These are phyloP conservation scores for Danio choprae DNA, from an alignment of 2,797 vertebrate genomes.

Conservation along the genomic window DNA sequence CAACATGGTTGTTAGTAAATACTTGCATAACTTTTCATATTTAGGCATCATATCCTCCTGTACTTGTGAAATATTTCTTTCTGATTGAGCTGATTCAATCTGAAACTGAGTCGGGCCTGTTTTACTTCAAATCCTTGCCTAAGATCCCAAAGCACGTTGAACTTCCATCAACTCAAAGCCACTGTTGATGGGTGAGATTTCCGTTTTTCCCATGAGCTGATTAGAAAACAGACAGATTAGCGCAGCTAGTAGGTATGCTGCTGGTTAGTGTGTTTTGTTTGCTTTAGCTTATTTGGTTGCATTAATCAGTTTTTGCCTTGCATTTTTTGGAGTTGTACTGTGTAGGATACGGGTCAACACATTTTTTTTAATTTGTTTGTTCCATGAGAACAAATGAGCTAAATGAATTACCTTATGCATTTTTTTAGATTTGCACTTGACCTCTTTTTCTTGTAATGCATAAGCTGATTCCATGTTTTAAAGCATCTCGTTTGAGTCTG, in stretches of 20 bases:
- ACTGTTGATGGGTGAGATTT: slow-evolving; percentile 37
- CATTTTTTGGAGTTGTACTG: slow-evolving; percentile 13
- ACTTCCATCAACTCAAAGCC: slow-evolving; percentile 30
- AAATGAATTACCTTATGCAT: background rate
- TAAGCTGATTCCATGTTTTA: background rate
- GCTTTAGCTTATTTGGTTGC: slow-evolving; percentile 24
- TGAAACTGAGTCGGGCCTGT: background rate
- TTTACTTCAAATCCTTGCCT: slow-evolving; percentile 19
- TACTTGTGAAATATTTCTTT: background rate
- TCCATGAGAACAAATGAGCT: background rate
- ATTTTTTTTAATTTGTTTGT: background rate
- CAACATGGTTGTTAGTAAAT: too few species aligned
- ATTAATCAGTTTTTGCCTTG: slow-evolving; percentile 17
- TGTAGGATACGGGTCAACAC: slow-evolving; percentile 15
- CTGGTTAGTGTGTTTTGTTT: slow-evolving; percentile 38
- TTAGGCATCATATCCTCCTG: too few species aligned
- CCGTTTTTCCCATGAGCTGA: slow-evolving; percentile 35
- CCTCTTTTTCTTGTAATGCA: background rate
- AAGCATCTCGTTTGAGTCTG: background rate
- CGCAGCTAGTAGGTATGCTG: background rate
- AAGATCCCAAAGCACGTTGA: slow-evolving; percentile 33
- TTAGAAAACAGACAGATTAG: slow-evolving; percentile 44
- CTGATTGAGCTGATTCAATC: slow-evolving; percentile 7
- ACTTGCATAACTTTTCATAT: too few species aligned
- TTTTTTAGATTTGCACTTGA: background rate